These are phyloP conservation scores for Heliconius ethilla DNA, from an alignment of 2,888 invertebrate genomes.

Conservation along the genomic window DNA sequence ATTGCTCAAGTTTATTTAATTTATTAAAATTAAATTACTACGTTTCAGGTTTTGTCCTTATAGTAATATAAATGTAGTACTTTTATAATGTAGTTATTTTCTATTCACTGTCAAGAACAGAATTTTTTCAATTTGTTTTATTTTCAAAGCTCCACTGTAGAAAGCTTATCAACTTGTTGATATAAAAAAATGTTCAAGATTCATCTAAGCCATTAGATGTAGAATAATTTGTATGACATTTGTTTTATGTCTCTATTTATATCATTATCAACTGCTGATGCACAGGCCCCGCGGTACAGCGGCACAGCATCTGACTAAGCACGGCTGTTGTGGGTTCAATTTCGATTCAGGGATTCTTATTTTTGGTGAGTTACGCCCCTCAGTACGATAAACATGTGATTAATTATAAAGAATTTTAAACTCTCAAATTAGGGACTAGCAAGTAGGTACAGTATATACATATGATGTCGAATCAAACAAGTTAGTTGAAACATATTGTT, in stretches of 20 bases:
- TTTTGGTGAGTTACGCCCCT: too few species aligned
- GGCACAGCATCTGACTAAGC: too few species aligned
- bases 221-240: not conserved
- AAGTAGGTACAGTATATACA: not conserved
- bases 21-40: slow-evolving; percentile 4
- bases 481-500: slow-evolving; percentile 29
- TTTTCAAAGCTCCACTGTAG: not conserved
- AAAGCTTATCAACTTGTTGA: slow-evolving; percentile 8
- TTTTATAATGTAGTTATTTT: not conserved
- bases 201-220: not conserved
- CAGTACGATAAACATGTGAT: too few species aligned
- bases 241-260: too few species aligned
- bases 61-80: slow-evolving; percentile 10
- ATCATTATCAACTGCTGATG: too few species aligned
- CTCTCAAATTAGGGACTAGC: not conserved
- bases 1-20: slow-evolving; percentile 3
- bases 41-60: not conserved
- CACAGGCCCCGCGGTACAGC: too few species aligned
- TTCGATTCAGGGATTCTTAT: too few species aligned
- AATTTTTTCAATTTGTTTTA: not conserved
- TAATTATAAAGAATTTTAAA: not conserved
- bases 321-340: too few species aligned
- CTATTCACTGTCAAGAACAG: not conserved
- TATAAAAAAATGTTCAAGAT: not conserved
- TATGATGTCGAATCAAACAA: slow-evolving; percentile 28